A percentile compares a stretch with the other conserved stretches of the same genome.
Conservation (phyloP, 37 sponge, comb jelly and placozoan genomes). For the Halisarca cf. caerulea region DNA sequence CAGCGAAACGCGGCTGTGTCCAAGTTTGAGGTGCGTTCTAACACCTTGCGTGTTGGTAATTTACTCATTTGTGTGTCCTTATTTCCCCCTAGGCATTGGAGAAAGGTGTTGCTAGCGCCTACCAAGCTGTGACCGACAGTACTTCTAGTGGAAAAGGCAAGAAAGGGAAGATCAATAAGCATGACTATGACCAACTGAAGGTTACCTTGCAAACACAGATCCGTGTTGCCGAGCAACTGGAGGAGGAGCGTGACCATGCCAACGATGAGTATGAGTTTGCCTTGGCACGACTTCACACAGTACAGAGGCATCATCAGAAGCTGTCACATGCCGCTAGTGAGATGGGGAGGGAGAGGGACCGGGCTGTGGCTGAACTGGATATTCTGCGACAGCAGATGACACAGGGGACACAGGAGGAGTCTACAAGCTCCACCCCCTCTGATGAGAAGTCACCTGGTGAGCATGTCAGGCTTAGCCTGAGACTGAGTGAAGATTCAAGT, state of each 20-base stretch:
- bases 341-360: slow-evolving; percentile 66
- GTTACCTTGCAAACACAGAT: slow-evolving; percentile 58
- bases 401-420: not conserved
- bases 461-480: too few species aligned
- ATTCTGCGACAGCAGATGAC: slow-evolving; percentile 5
- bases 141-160: not conserved
- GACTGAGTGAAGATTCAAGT: too few species aligned
- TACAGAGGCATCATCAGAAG: slow-evolving; percentile 10
- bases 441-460: not conserved
- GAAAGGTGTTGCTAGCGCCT: slow-evolving; percentile 13
- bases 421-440: not conserved
- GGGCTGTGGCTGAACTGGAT: slow-evolving; percentile 35
- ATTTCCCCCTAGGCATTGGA: not conserved
- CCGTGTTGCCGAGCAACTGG: slow-evolving; percentile 53
- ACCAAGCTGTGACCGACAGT: not conserved
- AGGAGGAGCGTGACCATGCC: slow-evolving; percentile 68
- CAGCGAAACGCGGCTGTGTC: slow-evolving; percentile 30
- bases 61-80: too few species aligned
- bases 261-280: slow-evolving; percentile 65
- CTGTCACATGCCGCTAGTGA: slow-evolving; percentile 41
- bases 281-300: slow-evolving; percentile 41
- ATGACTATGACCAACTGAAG: slow-evolving; percentile 46
- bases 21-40: slow-evolving; percentile 20
- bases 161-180: slow-evolving; percentile 30
- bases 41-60: too few species aligned